Base-by-base conservation (phyloP, 1,140 invertebrate species). In the Heliothis virescens region DNA sequence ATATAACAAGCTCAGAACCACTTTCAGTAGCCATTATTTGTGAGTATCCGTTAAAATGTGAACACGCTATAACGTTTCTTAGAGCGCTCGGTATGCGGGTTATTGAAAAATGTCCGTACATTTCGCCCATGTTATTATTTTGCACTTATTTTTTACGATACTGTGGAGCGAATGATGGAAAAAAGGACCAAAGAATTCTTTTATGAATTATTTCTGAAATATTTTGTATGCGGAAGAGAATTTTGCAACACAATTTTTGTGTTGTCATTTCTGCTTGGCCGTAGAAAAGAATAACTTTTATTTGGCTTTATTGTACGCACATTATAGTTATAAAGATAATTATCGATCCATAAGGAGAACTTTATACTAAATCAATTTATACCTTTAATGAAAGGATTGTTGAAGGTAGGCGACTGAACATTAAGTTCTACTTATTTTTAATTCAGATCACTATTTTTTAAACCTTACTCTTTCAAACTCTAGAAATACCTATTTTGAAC, bases 121-220 rank as follows among this genome's bases (percentile, higher is more conserved):
- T 5, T 16, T 47, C 12, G 16, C n/a, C 16, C 47, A 26, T 69
- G n/a, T 53, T 69, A 69, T 72, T 57, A 72, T 72, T 53, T 72
- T 21, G 52, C 34, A 29, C n/a, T 72, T 72, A n/a, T 57, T 41
- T 69, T 72, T 72, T 41, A 57, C 69, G 52, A 57, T n/a, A 26
- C 52, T 5, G 52, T 57, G 29, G 55, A 72, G 52, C 52, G 18
- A 72, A 72, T 72, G 52, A 57, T 57, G 55, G 57, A 55, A 57
- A 29, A 57, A 41, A 41, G 48, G 48, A 69, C 47, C 13, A 55
- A 57, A 16, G 65, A 69, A 69, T 69, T 69, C 50, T 10, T 29
- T 26, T 16, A 7, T 13, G 21, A 69, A 69, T 52, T 69, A 34
- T 18, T 48, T 47, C 41, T 47, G 62, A 48, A 65, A 34, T 65